Evolutionary conservation across 2,113 vertebrate species (phyloP), one percentile per base, ranked within the genome.

Genomic region (Brachyistius frenatus): DNA sequence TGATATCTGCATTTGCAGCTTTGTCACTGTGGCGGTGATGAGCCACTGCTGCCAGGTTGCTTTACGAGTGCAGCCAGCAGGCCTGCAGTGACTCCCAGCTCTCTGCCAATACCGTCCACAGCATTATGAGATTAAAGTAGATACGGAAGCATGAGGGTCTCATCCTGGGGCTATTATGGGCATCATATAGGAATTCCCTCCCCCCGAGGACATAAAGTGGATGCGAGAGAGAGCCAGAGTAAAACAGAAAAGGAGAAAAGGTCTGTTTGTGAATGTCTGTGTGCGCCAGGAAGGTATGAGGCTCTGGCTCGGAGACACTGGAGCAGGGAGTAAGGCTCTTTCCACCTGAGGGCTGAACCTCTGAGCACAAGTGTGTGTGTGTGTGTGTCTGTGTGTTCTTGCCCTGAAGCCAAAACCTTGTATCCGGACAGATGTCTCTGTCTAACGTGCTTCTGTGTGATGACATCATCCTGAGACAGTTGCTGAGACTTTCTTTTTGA

Each of bases 371-470:
- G 57, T 56, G 7, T 67, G 80, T 52, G 47, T 57, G 31, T 47
- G 50, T 66, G 37, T 58, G 31, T 60, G 69, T 65, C 55, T 63
- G 56, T 66, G 60, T 53, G 56, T n/a, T 80, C 46, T 39, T 76
- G 32, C 67, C 65, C 76, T 14, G 16, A 79, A 86, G 81, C 72
- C 68, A 85, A 74, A 72, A 37, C 61, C 55, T 76, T 65, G 71
- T 35, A 57, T 77, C 35, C 67, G 81, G 85, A 89, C 87, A 78
- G 83, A 85, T 79, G 79, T 86, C 81, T 89, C 47, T 84, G 78
- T 88, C 83, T 80, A 37, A 63, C 69, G 66, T 74, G 53, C 84
- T 77, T 77, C 44, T 57, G 47, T 31, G 39, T 70, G 67, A 89
- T 83, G 76, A 81, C 39, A 5, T 78, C 69, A 78, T 80, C 55